Base-by-base conservation (phyloP, 1,140 invertebrate species). In the Bombus difficillimus region DNA sequence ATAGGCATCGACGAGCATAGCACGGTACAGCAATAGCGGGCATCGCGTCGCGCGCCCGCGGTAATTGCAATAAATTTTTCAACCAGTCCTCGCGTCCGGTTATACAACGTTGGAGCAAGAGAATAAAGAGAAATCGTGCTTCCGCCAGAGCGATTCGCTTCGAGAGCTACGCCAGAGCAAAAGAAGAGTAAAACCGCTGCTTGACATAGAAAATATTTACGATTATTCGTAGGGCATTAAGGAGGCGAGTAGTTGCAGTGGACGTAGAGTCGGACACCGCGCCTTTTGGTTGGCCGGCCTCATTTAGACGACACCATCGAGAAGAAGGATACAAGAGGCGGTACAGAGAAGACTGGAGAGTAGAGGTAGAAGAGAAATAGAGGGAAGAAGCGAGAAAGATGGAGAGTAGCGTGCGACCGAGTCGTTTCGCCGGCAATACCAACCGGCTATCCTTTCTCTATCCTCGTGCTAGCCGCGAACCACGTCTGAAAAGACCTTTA, bases 401-500 rank as follows among this genome's bases (percentile, higher is more conserved):
- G 32, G 28, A 22, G 3, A 12, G 37, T 13, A 43, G 43, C 71
- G n/a, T 32, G 71, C 41, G 71, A 32, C 41, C 28, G 8, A 43
- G 34, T 83, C 43, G 72, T 77, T 82, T 80, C 84, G 0, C 6
- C 47, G 47, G 18, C 47, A 53, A 22, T 53, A 62, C 47, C 81
- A 43, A 28, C 59, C 83, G 74, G 83, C 66, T 41, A 76, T 81
- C 43, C 41, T 34, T 66, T 32, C 64, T 18, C 69, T 73, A 1
- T 13, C 77, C 4, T 39, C 22, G 22, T 41, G 12, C 43, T 39
- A n/a, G n/a, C 37, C 69, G 43, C 39, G 62, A 73, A 39, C 47
- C 82, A 69, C 83, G 88, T 90, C 72, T 84, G 83, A 86, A 88
- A 89, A 82, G 89, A 91, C 89, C 91, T 92, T 91, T 88, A 92